phyloP scores from a whole-genome alignment of 2,113 vertebrate species.

The Nerophis ophidion region DNA sequence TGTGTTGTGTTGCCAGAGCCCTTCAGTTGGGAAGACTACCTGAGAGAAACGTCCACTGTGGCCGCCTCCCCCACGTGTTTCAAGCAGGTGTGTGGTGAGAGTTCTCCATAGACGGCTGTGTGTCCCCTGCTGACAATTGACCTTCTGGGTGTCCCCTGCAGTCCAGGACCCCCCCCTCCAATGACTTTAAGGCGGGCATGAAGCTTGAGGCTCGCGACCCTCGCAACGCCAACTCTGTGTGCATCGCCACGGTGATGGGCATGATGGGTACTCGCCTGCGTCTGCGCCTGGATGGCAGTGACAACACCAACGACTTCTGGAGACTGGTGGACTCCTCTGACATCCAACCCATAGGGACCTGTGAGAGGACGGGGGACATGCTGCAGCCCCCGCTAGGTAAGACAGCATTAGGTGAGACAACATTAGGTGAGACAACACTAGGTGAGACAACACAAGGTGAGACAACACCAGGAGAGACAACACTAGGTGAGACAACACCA shows the following conservation, averaged over 20 bases:
- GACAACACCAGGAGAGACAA: no score
- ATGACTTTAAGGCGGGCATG: conserved; percentile 95
- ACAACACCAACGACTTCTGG: conserved; percentile 98
- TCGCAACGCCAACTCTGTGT: conserved; percentile 87
- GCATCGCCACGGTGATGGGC: conserved; percentile 91
- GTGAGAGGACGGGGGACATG: conserved; percentile 91
- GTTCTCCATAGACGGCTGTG: no score
- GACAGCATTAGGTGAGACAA: conserved; percentile 2
- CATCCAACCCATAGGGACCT: conserved; percentile 92
- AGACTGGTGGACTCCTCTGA: conserved; percentile 88
- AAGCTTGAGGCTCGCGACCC: conserved; percentile 92
- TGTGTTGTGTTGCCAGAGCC: conserved; percentile 65
- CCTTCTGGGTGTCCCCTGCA: conserved; percentile 48
- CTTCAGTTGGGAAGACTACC: conserved; percentile 90
- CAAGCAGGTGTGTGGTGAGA: conserved; percentile 80
- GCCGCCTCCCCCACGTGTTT: conserved; percentile 85
- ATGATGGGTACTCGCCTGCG: conserved; percentile 85
- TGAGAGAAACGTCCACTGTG: conserved; percentile 83
- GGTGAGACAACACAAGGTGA: no score
- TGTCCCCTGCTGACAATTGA: background rate
- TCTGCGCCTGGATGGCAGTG: conserved; percentile 87
- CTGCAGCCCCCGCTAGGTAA: conserved; percentile 92
- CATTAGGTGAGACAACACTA: no score
- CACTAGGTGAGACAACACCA: no score
- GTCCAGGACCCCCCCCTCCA: conserved; percentile 84